phyloP scores from a whole-genome alignment of 1,140 invertebrate genomes.

The Trinorchestia longiramus region DNA sequence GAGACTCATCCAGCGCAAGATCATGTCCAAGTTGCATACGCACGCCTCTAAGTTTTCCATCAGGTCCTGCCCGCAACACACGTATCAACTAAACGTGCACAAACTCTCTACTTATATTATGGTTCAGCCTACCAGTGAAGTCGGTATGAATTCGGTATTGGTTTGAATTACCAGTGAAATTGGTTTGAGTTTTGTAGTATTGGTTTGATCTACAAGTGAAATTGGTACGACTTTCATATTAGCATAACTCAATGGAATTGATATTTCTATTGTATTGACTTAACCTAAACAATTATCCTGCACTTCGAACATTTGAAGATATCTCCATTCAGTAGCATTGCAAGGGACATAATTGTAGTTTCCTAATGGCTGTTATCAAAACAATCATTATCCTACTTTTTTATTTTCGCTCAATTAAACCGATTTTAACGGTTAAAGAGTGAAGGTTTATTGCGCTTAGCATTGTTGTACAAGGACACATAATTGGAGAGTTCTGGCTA shows the following conservation, averaged over 20 bases:
- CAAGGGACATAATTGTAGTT: background rate
- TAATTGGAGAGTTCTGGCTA: too few species aligned
- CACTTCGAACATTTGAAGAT: too few species aligned
- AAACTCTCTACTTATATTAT: too few species aligned
- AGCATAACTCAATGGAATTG: background rate
- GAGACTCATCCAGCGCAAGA: conserved; percentile 95
- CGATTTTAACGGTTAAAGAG: background rate
- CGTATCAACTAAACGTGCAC: too few species aligned
- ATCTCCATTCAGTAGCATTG: too few species aligned
- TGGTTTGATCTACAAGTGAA: background rate
- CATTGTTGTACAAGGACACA: too few species aligned
- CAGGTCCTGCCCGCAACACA: conserved; percentile 58
- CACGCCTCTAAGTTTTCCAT: conserved; percentile 82
- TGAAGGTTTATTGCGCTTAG: background rate
- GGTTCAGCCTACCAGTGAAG: too few species aligned
- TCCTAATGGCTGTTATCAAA: background rate
- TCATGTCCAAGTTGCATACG: conserved; percentile 91
- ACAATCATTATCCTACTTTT: background rate
- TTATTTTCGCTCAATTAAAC: background rate
- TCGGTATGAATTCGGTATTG: too few species aligned
- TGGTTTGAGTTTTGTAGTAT: too few species aligned
- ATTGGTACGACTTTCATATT: background rate
- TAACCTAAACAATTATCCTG: background rate
- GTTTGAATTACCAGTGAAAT: too few species aligned
- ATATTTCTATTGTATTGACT: background rate